Conservation (phyloP, 1,140 invertebrate genomes). For the Cyphomyrmex costatus region DNA sequence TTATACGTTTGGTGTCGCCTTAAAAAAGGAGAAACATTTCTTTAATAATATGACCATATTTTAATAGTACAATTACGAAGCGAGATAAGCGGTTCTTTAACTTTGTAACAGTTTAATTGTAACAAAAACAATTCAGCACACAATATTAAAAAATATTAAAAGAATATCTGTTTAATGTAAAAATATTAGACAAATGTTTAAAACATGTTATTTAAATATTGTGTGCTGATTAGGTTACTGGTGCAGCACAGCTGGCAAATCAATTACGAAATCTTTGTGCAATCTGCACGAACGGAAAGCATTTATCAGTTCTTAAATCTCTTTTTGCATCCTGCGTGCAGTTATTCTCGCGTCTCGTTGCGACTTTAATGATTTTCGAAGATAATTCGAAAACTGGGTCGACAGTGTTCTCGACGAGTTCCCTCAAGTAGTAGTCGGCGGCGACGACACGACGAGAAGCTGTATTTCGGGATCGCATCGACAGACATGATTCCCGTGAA, state of each 20-base stretch:
- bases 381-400: constrained; percentile 69
- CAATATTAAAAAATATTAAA: too few relatives aligned
- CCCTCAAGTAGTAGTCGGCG: constrained; percentile 19
- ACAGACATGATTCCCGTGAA: constrained; percentile 73
- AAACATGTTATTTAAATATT: too few relatives aligned
- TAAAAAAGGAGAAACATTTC: neutral
- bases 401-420: constrained; percentile 49
- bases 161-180: too few relatives aligned
- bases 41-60: neutral
- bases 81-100: neutral
- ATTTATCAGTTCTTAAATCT: constrained; percentile 41
- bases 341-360: constrained; percentile 20
- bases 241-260: neutral
- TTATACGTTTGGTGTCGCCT: neutral
- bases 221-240: too few relatives aligned
- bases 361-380: constrained; percentile 43
- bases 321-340: neutral
- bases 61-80: neutral
- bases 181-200: too few relatives aligned
- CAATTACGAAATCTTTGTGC: constrained; percentile 20
- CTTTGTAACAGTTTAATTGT: neutral
- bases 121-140: constrained; percentile 29
- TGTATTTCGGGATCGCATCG: constrained; percentile 74
- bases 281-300: constrained; percentile 25
- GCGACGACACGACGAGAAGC: constrained; percentile 56